Evolutionary conservation across 1,140 invertebrate species (phyloP), one percentile per base, ranked within the genome.

Genomic region (Cherax quadricarinatus): DNA sequence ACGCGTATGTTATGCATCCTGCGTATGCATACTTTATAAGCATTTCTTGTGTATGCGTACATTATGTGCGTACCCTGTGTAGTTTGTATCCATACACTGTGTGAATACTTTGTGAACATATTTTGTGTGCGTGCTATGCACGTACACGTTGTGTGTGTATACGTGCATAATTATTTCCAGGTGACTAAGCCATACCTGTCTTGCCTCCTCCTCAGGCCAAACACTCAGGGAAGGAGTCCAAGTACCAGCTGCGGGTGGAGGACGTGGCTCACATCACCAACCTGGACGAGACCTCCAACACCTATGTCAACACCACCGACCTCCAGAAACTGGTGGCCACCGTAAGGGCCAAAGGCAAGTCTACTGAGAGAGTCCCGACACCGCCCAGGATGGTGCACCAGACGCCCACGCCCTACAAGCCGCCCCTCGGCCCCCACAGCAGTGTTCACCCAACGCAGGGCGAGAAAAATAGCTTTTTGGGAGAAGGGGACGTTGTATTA

Each of bases 241-340:
- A 70, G 30, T 91, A 86, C 78, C 75, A 86, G 57, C 78, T 91
- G 73, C 84, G 90, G 12, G 90, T 91, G n/a, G 90, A 79, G 49
- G 90, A 91, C 75, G 90, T 91, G 60, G 84, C 85, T 4, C 90
- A 91, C 85, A 57, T 91, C n/a, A 70, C 90, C 12, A 48, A 91
- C 85, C 90, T 91, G 75, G 90, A 91, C 75, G 73, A 91, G 53
- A 91, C 84, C 70, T 21, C 66, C 51, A 87, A 86, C 84, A 91
- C 90, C 57, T 91, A 91, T 41, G 84, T 91, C 82, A 91, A 91
- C 90, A 91, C 90, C 60, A 91, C 90, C 9, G 90, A 91, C 85
- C 84, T 91, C n/a, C 90, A 91, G 78, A 79, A 81, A 51, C 75
- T 91, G 16, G 84, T 91, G 7, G 48, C 84, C 18, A 49, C 84